These are phyloP conservation scores for Peromyscus nudipes DNA, from an alignment of 2,797 vertebrate genomes.

Conservation along the genomic window DNA sequence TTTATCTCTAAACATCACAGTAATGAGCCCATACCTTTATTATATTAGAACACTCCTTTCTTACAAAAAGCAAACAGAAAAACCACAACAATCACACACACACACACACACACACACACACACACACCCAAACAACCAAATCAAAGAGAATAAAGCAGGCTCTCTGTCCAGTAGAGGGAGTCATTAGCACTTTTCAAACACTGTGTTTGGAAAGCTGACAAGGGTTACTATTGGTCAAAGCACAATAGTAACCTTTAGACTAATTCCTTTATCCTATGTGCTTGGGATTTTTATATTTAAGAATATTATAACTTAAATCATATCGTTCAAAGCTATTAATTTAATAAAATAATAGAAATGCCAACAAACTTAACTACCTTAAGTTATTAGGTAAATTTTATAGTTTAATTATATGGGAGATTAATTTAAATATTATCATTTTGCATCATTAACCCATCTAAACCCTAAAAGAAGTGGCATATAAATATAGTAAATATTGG, in stretches of 20 bases:
- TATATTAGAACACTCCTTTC: not conserved
- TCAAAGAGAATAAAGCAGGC: not conserved
- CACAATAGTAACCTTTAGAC: constrained; percentile 87
- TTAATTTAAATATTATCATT: constrained; percentile 22
- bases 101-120: too few relatives aligned
- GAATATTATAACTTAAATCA: constrained; percentile 46
- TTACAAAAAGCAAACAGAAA: not conserved
- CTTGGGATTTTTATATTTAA: constrained; percentile 34
- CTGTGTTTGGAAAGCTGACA: constrained; percentile 52
- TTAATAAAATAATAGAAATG: constrained; percentile 52
- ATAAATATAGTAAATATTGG: constrained; percentile 37
- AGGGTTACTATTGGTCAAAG: constrained; percentile 91
- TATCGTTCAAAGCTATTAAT: constrained; percentile 37
- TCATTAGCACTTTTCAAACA: constrained; percentile 48
- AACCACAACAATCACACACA: not conserved
- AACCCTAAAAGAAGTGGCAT: not conserved
- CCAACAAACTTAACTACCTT: constrained; percentile 24
- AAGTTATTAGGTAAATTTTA: constrained; percentile 39
- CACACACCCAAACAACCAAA: not conserved
- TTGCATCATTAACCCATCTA: not conserved
- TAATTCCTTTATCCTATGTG: constrained; percentile 55
- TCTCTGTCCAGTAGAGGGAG: constrained; percentile 87
- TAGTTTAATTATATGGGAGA: constrained; percentile 12
- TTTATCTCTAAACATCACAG: constrained; percentile 56
- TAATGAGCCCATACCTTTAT: constrained; percentile 12